Evolutionary conservation across 2,888 invertebrate species (phyloP), one percentile per base, ranked within the genome.

Genomic region (Orthonychiurus folsomi): DNA sequence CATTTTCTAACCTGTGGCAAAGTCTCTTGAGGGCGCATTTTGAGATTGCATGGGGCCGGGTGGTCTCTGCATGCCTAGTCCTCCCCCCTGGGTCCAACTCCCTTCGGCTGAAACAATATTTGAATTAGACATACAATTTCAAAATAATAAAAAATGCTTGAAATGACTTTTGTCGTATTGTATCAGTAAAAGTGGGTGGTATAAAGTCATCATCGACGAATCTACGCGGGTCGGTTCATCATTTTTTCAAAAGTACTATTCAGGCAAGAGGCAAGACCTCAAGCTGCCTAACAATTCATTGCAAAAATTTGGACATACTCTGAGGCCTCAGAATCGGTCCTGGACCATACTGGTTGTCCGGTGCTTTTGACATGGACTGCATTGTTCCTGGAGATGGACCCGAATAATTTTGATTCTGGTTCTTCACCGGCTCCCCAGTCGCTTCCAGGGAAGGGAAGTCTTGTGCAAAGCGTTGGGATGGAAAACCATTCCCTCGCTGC

Each of bases 11-110:
- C 37, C 37, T 37, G 37, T 37, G 37, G 37, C 9, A 37, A 37
- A 83, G 63, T 79, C 80, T 56, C 78, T 85, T 62, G 75, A 79
- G 24, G 80, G 81, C 55, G 83, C 84, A 20, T 79, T 82, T 67
- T 81, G 83, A 37, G 83, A 83, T 50, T 81, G 79, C 73, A 80
- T 79, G 73, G 80, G 69, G 59, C 69, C 69, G 59, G 69, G 69
- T 62, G 71, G 70, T 61, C 68, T 66, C 53, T 56, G 50, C 64
- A 62, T 65, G 48, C 67, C 65, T 50, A 68, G 59, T 60, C 69
- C 70, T 28, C 70, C 72, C 72, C 72, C 72, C 72, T 72, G 72
- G 72, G 64, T 72, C 72, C 72, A 72, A 62, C 70, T 72, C 72
- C 70, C 72, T 72, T 69, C 70, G 64, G 70, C 72, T 72, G 50